Evolutionary conservation across 2,888 invertebrate species (phyloP).

Genomic region (Cataglyphis altisquamis): DNA sequence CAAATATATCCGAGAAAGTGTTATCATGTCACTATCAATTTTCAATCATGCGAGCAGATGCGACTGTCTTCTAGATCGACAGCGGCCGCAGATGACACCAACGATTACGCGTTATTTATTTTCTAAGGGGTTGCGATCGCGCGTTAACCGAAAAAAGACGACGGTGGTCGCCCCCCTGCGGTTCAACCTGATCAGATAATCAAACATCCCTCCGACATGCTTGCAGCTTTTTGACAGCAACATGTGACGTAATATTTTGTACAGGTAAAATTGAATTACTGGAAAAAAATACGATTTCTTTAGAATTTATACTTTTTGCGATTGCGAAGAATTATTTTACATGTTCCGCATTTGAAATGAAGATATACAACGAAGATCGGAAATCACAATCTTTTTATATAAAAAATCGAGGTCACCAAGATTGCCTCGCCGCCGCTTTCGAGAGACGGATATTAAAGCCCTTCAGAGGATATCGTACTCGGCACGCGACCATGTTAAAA

Average conservation of each 20-base stretch:
- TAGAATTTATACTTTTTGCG: background rate
- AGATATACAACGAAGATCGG: background rate
- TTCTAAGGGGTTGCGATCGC: constrained; percentile 81
- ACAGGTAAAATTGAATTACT: background rate
- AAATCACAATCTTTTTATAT: background rate
- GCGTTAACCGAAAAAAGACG: constrained; percentile 65
- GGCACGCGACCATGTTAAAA: constrained; percentile 78
- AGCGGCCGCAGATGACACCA: constrained; percentile 74
- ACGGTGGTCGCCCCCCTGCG: constrained; percentile 73
- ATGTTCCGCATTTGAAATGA: background rate
- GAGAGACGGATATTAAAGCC: constrained; percentile 28
- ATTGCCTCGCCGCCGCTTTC: constrained; percentile 27
- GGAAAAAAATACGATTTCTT: background rate
- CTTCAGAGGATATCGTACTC: constrained; percentile 60
- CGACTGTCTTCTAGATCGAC: constrained; percentile 53
- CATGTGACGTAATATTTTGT: background rate
- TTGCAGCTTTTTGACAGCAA: background rate
- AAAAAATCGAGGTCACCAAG: constrained; percentile 28
- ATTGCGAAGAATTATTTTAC: background rate
- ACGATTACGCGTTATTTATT: constrained; percentile 81
- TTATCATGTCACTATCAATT: constrained; percentile 33
- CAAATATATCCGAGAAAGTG: constrained; percentile 13
- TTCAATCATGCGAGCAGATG: constrained; percentile 63
- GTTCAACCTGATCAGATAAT: constrained; percentile 79
- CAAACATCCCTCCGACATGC: constrained; percentile 30